Percentiles rank a stretch among this genome's conserved stretches.
Conservation (phyloP, 2,888 invertebrate genomes). For the Agrotis clavis region DNA sequence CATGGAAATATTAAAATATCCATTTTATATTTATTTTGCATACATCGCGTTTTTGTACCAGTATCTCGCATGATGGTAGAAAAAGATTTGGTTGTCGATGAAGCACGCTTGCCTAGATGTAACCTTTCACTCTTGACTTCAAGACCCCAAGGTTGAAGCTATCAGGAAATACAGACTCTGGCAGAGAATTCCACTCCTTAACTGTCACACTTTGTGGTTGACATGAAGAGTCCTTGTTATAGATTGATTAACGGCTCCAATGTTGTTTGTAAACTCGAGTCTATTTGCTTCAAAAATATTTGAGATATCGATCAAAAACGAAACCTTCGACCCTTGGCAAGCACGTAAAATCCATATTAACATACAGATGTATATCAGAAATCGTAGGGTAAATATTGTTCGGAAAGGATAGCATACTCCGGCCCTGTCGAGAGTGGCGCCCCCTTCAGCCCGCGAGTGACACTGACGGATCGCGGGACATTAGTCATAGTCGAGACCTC, state of each 20-base stretch:
- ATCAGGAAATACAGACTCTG: too few relatives aligned
- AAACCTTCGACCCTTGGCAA: slow-evolving; percentile 68
- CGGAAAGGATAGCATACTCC: slow-evolving; percentile 85
- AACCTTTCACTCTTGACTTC: too few relatives aligned
- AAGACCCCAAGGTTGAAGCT: too few relatives aligned
- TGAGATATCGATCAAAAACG: slow-evolving; percentile 57
- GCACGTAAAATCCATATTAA: slow-evolving; percentile 79
- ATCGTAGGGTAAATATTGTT: slow-evolving; percentile 87
- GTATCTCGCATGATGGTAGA: too few relatives aligned
- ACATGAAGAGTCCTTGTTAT: slow-evolving; percentile 12
- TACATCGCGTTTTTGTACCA: too few relatives aligned
- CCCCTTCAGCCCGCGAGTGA: slow-evolving; percentile 89
- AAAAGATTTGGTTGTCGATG: too few relatives aligned
- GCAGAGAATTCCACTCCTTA: too few relatives aligned
- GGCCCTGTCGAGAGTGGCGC: slow-evolving; percentile 87
- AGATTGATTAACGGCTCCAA: neutral
- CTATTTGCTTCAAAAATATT: slow-evolving; percentile 48
- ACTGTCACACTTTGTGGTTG: too few relatives aligned
- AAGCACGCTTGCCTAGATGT: too few relatives aligned
- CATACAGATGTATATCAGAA: slow-evolving; percentile 87
- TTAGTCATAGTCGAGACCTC: slow-evolving; percentile 93
- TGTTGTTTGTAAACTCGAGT: slow-evolving; percentile 6
- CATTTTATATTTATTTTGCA: too few relatives aligned
- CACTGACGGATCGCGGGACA: slow-evolving; percentile 93
- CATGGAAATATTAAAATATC: too few relatives aligned